phyloP scores from a whole-genome alignment of 2,888 invertebrate species.

The Melanchra persicariae region DNA sequence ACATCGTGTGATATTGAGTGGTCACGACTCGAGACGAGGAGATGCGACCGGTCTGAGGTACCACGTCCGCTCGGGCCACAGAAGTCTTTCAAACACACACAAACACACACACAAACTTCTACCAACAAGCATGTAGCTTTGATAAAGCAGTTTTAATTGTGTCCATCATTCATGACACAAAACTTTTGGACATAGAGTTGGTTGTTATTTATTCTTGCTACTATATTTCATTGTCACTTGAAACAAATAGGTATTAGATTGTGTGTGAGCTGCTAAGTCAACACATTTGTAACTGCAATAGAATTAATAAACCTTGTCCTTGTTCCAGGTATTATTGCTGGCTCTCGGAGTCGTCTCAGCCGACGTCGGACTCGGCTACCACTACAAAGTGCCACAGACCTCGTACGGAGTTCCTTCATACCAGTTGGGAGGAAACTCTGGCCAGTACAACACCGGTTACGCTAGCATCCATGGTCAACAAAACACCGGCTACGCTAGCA shows the following conservation, averaged over 20 bases:
- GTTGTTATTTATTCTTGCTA: not conserved
- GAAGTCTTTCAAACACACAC: constrained; percentile 16
- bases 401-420: constrained; percentile 84
- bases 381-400: constrained; percentile 84
- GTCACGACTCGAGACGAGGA: constrained; percentile 22
- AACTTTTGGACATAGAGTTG: not conserved
- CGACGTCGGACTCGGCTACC: constrained; percentile 82
- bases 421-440: constrained; percentile 67
- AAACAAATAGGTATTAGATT: not conserved
- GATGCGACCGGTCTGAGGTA: constrained; percentile 53
- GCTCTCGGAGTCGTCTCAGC: constrained; percentile 78
- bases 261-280: not conserved
- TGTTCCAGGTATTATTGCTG: constrained; percentile 79
- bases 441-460: constrained; percentile 57
- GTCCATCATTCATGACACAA: not conserved
- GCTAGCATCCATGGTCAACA: not conserved
- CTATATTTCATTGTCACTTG: not conserved
- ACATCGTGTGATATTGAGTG: constrained; percentile 57
- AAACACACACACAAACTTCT: constrained; percentile 19
- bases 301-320: constrained; percentile 46
- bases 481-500: constrained; percentile 52
- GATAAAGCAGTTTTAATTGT: constrained; percentile 13
- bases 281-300: constrained; percentile 7
- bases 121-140: constrained; percentile 17
- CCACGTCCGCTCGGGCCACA: constrained; percentile 1